Conservation (phyloP, 2,888 invertebrate species). For the Drepanosiphum platanoidis region DNA sequence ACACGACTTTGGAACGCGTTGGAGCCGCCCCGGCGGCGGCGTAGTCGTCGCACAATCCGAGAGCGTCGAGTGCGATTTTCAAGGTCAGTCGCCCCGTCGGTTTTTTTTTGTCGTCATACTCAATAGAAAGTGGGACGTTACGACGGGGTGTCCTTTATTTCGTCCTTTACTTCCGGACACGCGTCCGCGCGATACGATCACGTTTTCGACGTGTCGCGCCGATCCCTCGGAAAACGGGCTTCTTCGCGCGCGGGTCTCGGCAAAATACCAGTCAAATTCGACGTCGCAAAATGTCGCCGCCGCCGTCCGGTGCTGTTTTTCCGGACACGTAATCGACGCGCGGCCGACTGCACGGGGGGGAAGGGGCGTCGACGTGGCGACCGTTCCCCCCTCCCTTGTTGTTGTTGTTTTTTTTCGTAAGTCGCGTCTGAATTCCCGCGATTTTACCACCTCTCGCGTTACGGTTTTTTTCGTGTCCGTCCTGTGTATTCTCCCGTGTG, state of each 20-base stretch:
- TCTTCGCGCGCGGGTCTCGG: too few species aligned
- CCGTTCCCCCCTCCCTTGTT: not conserved
- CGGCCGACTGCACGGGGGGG: not conserved
- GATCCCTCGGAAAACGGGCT: too few species aligned
- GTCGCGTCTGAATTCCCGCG: not conserved
- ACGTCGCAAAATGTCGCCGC: too few species aligned
- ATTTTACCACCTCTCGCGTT: not conserved
- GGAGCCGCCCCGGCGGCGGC: not conserved
- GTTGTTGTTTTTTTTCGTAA: not conserved
- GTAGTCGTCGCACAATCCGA: too few species aligned
- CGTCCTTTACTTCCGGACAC: too few species aligned
- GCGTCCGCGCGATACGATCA: not conserved
- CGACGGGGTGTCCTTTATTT: not conserved
- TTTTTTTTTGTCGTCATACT: too few species aligned
- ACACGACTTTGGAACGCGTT: not conserved
- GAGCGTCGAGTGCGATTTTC: conserved; percentile 1
- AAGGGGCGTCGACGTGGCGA: not conserved
- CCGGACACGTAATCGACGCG: not conserved
- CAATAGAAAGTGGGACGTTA: too few species aligned
- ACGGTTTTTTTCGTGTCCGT: too few species aligned
- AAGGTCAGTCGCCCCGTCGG: conserved; percentile 2
- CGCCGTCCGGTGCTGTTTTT: not conserved
- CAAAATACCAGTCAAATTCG: too few species aligned
- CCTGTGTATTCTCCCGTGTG: too few species aligned
- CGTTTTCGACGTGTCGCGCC: too few species aligned